A percentile compares a stretch with the other conserved stretches of the same genome.
Evolutionary conservation across 2,888 invertebrate genomes (phyloP).

Genomic region (Andrena hattorfiana): DNA sequence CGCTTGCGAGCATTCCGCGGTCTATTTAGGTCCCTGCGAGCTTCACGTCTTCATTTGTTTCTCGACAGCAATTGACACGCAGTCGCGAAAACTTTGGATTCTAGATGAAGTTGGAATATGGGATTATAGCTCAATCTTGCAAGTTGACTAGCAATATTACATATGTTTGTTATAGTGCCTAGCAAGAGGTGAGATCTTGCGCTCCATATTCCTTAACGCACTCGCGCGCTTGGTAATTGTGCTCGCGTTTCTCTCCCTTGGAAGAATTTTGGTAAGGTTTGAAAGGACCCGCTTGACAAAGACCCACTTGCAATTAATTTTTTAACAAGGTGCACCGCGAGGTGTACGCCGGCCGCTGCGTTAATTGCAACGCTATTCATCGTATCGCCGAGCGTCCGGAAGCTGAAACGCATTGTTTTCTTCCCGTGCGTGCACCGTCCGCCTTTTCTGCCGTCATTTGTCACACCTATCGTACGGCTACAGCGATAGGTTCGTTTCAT

Average conservation of each 20-base stretch:
- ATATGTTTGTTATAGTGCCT: background rate
- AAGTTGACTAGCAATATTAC: background rate
- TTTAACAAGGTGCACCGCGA: constrained; percentile 27
- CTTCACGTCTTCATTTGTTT: background rate
- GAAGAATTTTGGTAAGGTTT: background rate
- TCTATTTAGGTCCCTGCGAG: too few relatives aligned
- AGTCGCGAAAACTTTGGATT: background rate
- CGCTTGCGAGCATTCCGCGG: too few relatives aligned
- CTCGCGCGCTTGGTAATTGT: background rate
- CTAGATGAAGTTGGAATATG: background rate
- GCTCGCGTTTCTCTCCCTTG: background rate
- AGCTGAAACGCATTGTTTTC: constrained; percentile 51
- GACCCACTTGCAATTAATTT: constrained; percentile 37
- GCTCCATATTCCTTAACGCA: background rate
- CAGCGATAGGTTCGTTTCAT: constrained; percentile 66
- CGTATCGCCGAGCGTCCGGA: constrained; percentile 14
- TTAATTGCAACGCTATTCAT: constrained; percentile 52
- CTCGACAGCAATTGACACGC: background rate
- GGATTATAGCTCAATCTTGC: background rate
- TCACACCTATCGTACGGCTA: constrained; percentile 64
- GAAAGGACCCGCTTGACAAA: background rate
- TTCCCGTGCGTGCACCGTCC: constrained; percentile 46
- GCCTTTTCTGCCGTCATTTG: constrained; percentile 62
- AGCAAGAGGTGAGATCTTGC: background rate
- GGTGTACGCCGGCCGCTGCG: constrained; percentile 3